Evolutionary conservation across 2,888 invertebrate genomes (phyloP).

Genomic region (Hydriomena furcata): DNA sequence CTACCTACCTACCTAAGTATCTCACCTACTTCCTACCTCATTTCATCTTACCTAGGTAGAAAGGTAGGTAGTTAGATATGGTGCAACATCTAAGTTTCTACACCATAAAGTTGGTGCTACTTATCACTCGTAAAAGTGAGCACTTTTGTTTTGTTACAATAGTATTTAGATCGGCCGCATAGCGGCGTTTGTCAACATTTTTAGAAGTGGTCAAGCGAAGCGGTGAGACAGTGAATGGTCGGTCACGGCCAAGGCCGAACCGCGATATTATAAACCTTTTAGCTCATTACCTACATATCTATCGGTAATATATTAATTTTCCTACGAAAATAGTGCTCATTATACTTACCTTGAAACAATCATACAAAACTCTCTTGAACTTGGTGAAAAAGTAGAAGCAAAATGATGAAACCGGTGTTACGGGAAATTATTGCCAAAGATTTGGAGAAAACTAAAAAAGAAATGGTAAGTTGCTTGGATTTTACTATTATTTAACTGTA

Average conservation of each 20-base stretch:
- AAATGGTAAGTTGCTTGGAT: slow-evolving; percentile 56
- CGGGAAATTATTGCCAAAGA: slow-evolving; percentile 71
- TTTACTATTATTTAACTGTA: too few relatives aligned
- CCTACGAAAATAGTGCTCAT: too few relatives aligned
- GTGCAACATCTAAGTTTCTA: too few relatives aligned
- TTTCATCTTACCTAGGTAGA: background rate
- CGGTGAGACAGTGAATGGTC: slow-evolving; percentile 71
- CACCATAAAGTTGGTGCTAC: too few relatives aligned
- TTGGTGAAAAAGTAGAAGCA: slow-evolving; percentile 28
- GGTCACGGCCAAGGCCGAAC: slow-evolving; percentile 79
- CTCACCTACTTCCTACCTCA: too few relatives aligned
- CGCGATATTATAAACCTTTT: slow-evolving; percentile 43
- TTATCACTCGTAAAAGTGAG: too few relatives aligned
- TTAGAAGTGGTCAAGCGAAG: slow-evolving; percentile 64
- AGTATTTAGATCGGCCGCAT: slow-evolving; percentile 39
- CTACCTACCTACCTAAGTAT: too few relatives aligned
- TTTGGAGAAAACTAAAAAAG: slow-evolving; percentile 63
- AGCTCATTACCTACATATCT: background rate
- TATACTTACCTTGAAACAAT: too few relatives aligned
- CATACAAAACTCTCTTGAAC: too few relatives aligned
- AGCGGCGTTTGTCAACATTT: slow-evolving; percentile 47
- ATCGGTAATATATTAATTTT: too few relatives aligned
- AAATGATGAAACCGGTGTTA: slow-evolving; percentile 69
- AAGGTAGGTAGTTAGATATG: too few relatives aligned
- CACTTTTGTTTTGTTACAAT: too few relatives aligned